Evolutionary conservation across 2,888 invertebrate genomes (phyloP), one percentile per base, ranked within the genome.

Genomic region (Operophtera brumata): DNA sequence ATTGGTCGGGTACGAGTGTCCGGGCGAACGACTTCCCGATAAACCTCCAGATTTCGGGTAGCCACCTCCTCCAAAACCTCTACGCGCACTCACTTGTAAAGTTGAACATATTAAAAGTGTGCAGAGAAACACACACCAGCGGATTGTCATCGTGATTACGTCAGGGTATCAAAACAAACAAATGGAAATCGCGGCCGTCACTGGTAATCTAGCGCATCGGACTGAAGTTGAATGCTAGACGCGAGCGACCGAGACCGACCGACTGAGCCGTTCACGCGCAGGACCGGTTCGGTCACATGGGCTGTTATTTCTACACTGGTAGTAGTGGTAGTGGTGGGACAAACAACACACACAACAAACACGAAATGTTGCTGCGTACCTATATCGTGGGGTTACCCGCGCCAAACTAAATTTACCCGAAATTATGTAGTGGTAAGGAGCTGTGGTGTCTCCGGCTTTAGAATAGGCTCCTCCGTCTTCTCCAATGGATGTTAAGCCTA

Each of bases 111-210:
- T 50, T 59, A 82, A 66, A 59, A 80, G 53, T 54, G 76, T 75
- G 64, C 77, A 80, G 54, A 84, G 66, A 37, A 84, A 66, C 62
- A 70, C 71, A 67, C 72, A 76, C 64, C 71, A 71, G 32, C 66
- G 62, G 34, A 67, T 63, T 57, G 69, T 67, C 82, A 82, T 83
- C 57, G 44, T 71, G 62, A 58, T 54, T 62, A 50, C 62, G 54
- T 43, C n/a, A n/a, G n/a, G n/a, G n/a, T 55, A 55, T 66, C 50
- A 51, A 51, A 49, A 59, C 45, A 48, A 58, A 51, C 52, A 63
- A 61, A 58, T 51, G 51, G 57, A 46, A 59, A 50, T 66, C 62
- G 60, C 69, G 63, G 60, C 65, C 59, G 54, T 41, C 46, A 35
- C 47, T 14, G 13, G 44, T 63, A 70, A 75, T 75, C 75, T 54